Conservation (phyloP, 2,888 invertebrate species). For the Heliconius erato region DNA sequence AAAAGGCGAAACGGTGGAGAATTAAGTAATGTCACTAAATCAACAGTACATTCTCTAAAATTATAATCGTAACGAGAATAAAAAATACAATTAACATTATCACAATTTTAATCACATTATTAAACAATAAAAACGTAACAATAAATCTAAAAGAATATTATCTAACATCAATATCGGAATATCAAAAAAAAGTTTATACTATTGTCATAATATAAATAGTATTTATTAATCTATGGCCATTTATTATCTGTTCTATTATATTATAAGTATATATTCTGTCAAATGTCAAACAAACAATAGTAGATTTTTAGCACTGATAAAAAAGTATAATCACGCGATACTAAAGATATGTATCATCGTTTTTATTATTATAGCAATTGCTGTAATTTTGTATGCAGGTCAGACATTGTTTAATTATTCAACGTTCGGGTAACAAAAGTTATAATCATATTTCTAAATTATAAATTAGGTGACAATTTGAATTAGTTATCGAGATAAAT, state of each 20-base stretch:
- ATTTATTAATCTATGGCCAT: constrained; percentile 29
- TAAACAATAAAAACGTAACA: neutral
- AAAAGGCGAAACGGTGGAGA: no score
- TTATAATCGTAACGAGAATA: neutral
- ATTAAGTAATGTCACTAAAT: no score
- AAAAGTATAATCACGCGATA: constrained; percentile 61
- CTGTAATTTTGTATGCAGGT: constrained; percentile 55
- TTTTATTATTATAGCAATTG: constrained; percentile 52
- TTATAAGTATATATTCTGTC: constrained; percentile 40
- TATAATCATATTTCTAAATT: constrained; percentile 28
- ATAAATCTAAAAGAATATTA: constrained; percentile 27
- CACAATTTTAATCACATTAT: neutral
- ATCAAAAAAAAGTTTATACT: constrained; percentile 29
- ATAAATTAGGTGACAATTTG: neutral
- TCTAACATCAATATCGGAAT: constrained; percentile 28
- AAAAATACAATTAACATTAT: neutral
- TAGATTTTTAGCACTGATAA: constrained; percentile 56
- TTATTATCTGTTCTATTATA: constrained; percentile 46
- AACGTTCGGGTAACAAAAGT: constrained; percentile 52
- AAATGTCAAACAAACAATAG: constrained; percentile 58
- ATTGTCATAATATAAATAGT: constrained; percentile 36
- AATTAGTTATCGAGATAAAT: neutral
- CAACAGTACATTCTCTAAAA: no score
- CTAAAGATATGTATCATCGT: constrained; percentile 51
- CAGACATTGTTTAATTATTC: constrained; percentile 56